Base-by-base conservation (phyloP, 2,797 vertebrate species). In the Macropus fuliginosus region DNA sequence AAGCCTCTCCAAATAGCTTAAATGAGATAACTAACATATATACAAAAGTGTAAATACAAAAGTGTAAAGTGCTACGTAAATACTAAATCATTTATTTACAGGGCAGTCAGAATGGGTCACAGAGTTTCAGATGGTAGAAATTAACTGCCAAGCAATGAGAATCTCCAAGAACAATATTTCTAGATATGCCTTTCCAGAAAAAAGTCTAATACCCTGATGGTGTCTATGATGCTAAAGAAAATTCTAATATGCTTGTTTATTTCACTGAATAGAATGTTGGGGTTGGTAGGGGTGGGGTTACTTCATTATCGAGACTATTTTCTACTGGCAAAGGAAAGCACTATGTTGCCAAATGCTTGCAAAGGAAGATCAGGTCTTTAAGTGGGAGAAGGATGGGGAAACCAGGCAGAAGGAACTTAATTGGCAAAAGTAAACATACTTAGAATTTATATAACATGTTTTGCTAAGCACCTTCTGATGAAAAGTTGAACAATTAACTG, bases 381-480 rank as follows among this genome's bases (percentile, higher is more conserved):
- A 81, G 3, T 24, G 18, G 21, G 74, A 81, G 40, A 81, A 8
- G 29, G 31, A 62, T 62, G 29, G 31, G 12, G 11, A 90, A 90
- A 50, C 2, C 10, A 81, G 34, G 27, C 5, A 94, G 46, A 94
- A 40, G 16, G 50, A 66, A 31, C 1, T 34, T 46, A 31, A 66
- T 18, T 93, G 55, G 29, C 24, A 54, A 95, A 95, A 95, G 50
- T 12, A 34, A 55, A 28, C 93, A 52, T 89, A 46, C 50, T 81
- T 92, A 92, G n/a, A 66, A 92, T 46, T 54, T 95, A 27, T 91
- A 27, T 46, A 90, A 62, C 24, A 56, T 74, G 40, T 81, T 97
- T 28, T 93, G 94, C 24, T 56, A 90, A 92, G 90, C 29, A 91
- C 0, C 6, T 94, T 93, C 92, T 87, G 54, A 81, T 92, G 95